Conservation (phyloP, 1,140 invertebrate genomes). For the Ruditapes philippinarum region DNA sequence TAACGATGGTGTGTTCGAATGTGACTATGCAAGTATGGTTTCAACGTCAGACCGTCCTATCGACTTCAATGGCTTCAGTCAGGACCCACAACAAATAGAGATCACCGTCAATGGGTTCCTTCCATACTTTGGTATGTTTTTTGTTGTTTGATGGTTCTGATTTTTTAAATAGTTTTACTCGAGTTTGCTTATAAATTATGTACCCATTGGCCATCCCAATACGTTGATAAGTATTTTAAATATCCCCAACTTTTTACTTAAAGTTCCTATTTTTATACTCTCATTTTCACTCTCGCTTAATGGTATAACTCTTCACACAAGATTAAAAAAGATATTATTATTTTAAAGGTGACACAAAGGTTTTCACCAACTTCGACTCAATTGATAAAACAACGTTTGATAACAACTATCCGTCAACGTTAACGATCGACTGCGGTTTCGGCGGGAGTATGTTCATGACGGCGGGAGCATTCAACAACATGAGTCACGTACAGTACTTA, state of each 20-base stretch:
- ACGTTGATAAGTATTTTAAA: no score
- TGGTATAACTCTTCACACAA: no score
- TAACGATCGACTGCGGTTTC: background rate
- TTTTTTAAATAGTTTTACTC: no score
- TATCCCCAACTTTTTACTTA: no score
- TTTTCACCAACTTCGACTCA: background rate
- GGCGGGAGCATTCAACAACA: constrained; percentile 28
- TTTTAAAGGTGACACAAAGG: constrained; percentile 40
- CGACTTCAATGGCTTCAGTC: constrained; percentile 14
- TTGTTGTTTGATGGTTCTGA: no score
- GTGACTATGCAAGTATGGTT: constrained; percentile 20
- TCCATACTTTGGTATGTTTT: constrained; percentile 53
- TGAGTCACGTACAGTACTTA: constrained; percentile 43
- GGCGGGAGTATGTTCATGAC: constrained; percentile 27
- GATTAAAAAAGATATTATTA: no score
- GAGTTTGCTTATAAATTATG: no score
- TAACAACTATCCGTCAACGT: constrained; percentile 6
- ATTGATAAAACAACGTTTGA: constrained; percentile 35
- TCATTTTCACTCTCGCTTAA: no score
- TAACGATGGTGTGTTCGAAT: background rate
- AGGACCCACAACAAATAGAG: constrained; percentile 28
- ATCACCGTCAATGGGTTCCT: constrained; percentile 12
- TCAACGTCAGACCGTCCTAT: constrained; percentile 26
- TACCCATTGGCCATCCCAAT: no score
- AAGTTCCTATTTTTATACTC: no score